Base-by-base conservation (phyloP, 2,888 invertebrate species). In the Agrotis clavis region DNA sequence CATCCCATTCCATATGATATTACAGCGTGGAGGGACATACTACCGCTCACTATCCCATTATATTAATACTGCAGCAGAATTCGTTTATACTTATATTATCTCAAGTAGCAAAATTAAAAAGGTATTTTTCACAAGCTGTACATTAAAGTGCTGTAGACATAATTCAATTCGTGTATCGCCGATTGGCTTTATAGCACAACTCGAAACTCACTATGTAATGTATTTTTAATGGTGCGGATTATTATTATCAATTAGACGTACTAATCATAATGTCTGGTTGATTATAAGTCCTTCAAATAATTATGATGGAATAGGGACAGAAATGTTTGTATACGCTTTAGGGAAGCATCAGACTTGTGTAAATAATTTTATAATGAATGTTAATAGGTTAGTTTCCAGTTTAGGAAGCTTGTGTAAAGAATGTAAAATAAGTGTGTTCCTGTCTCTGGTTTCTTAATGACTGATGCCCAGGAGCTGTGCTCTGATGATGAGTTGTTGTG, bases 241-340 rank as follows among this genome's bases (percentile, higher is more conserved):
- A 47, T 84, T 85, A 86, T 75, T 80, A 85, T 85, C 74, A 71
- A 78, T 75, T 83, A 85, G 83, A 85, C 82, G 80, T 85, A 77
- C 21, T 54, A 70, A 84, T 82, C 77, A 70, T 53, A 71, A 86
- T 86, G 84, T 86, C 85, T 86, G 84, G 74, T 83, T 77, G 84
- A 86, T 86, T 83, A 56, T 83, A 85, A 83, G 74, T 79, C 54
- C 41, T 67, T 74, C 69, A 68, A 75, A 67, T 73, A 41, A 41
- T 41, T 41, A 71, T 73, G 75, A 74, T 81, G 73, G 63, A 72
- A 66, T 74, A 76, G 72, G 69, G 66, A 77, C 84, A 84, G 82
- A 73, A 86, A 86, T 88, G 86, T 87, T 88, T 89, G 94, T 94
- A 94, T 94, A 94, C 93, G 94, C 90, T 88, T 86, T 91, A 92